Base-by-base conservation (phyloP, 2,888 invertebrate species). In the Xiphydria camelus region DNA sequence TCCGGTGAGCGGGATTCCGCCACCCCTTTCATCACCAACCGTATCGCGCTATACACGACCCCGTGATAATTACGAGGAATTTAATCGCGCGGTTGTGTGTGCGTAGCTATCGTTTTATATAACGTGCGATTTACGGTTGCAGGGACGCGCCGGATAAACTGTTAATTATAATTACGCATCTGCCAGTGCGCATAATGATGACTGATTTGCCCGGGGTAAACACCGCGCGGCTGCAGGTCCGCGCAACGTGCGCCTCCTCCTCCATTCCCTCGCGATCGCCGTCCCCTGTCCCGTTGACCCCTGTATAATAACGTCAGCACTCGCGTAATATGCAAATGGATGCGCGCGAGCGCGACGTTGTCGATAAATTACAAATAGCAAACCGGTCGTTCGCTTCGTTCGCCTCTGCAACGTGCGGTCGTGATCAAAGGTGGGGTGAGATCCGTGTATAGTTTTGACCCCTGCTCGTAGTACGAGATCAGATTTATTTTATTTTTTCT, bases 91-190 rank as follows among this genome's bases (percentile, higher is more conserved):
- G n/a, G n/a, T n/a, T n/a, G n/a, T n/a, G n/a, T 23, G 23, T 23
- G 23, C n/a, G 23, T 23, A n/a, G 14, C n/a, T 33, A 17, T 42
- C 43, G 36, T 47, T 49, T 49, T 47, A 41, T 23, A 23, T 37
- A 29, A 29, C 22, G 21, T 22, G 7, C 36, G 36, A 44, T 4
- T 47, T 48, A 49, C 36, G 42, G 43, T 15, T 26, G 29, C 45
- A 42, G 42, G 46, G n/a, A n/a, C n/a, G 38, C 35, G 45, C 45
- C 37, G 51, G 46, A 60, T 59, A 59, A 65, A 62, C 64, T 60
- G 64, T 64, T 64, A 63, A 64, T 68, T 63, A 60, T 59, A 63
- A 65, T 66, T 60, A 60, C 51, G 51, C 39, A 40, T 33, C 51
- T 49, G 51, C 55, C 57, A 54, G 52, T 49, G 43, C 37, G 55